Evolutionary conservation across 2,797 vertebrate species (phyloP).

Genomic region (Sparus aurata): DNA sequence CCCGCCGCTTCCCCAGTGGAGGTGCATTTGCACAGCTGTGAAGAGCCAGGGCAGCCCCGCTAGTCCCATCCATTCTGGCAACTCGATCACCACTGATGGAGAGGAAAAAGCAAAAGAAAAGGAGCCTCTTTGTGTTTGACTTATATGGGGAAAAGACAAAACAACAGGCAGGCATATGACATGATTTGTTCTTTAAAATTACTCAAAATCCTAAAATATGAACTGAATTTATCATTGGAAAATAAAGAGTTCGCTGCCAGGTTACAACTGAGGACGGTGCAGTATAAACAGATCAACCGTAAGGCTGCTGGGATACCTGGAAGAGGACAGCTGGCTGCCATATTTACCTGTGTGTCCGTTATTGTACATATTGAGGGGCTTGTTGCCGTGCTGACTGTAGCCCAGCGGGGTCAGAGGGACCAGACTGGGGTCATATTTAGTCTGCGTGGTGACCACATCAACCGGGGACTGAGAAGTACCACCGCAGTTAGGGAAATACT

Average conservation of each 20-base stretch:
- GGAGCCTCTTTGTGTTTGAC: not conserved
- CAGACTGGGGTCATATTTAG: conserved; percentile 84
- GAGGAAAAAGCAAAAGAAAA: conserved; percentile 7
- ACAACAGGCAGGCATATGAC: not conserved
- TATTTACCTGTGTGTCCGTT: conserved; percentile 93
- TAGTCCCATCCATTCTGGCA: conserved; percentile 88
- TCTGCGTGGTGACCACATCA: conserved; percentile 82
- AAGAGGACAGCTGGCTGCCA: conserved; percentile 17
- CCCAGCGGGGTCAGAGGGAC: conserved; percentile 82
- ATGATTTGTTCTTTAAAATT: not conserved
- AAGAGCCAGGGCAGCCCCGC: conserved; percentile 87
- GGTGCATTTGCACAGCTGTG: conserved; percentile 90
- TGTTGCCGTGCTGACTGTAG: conserved; percentile 81
- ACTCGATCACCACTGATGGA: conserved; percentile 84
- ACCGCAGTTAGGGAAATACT: conserved; percentile 87
- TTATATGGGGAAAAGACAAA: not conserved
- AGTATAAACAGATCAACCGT: conserved; percentile 19
- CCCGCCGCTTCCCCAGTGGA: conserved; percentile 91
- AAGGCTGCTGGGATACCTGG: conserved; percentile 31
- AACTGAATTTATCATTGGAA: not conserved
- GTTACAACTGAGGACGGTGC: conserved; percentile 14
- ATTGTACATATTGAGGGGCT: conserved; percentile 85
- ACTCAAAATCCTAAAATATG: not conserved
- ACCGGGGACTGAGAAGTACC: conserved; percentile 91
- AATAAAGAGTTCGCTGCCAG: conserved; percentile 22